Base-by-base conservation (phyloP, 2,888 invertebrate species). In the Gnatocerus cornutus region DNA sequence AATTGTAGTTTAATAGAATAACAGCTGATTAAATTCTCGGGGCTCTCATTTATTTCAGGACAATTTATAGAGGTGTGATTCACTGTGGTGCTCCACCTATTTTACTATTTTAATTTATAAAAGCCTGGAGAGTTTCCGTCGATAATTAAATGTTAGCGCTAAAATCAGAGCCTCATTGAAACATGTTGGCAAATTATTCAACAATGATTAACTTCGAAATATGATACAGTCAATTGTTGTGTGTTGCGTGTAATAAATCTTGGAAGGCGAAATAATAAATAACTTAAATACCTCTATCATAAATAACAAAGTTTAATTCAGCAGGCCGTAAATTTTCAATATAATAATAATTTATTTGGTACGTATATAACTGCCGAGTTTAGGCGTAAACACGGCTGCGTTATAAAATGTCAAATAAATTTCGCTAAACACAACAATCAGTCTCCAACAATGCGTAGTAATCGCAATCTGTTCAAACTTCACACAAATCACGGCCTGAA, bases 391-490 rank as follows among this genome's bases (percentile, higher is more conserved):
- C 58, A 67, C 66, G 52, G 41, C 39, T 45, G 33, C 61, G 50
- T 65, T 69, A 74, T 71, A 74, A 73, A 74, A 74, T 70, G 73
- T 72, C 72, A 73, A 71, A 73, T 74, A 74, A 74, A 74, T 74
- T 69, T 61, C 21, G 55, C 68, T 68, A 73, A 74, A 74, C 72
- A 73, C 69, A 73, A 74, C 74, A 74, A 74, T 74, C 73, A 73
- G 74, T 74, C 74, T 73, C 67, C 71, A 77, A 81, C 81, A 81
- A 81, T 78, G 77, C 79, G 71, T 69, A 74, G 78, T 75, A 79
- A 81, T 80, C 80, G 79, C 80, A 81, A 79, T 81, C 78, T 81
- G 80, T 80, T 79, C 80, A 78, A 78, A 78, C 75, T 78, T 76
- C 79, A 75, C 79, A 80, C 80, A 81, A 82, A 82, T 81, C 80